Conservation (phyloP, 2,113 vertebrate species). For the Polypterus senegalus region DNA sequence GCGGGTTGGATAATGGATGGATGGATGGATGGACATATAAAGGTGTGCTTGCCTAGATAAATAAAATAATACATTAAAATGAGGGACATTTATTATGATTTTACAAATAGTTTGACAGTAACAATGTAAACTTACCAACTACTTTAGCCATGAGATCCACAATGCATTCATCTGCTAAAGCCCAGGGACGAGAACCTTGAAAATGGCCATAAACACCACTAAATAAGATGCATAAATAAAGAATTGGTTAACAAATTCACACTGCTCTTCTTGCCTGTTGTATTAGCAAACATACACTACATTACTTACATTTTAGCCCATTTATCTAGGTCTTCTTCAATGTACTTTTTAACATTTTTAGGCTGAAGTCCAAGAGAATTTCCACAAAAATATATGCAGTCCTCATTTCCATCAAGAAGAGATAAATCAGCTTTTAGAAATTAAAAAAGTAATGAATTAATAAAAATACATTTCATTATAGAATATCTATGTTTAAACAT, state of each 20-base stretch:
- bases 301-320: conserved; percentile 75
- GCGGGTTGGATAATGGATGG: too few relatives aligned
- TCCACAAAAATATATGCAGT: conserved; percentile 71
- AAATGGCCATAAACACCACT: conserved; percentile 75
- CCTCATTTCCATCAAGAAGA: conserved; percentile 53
- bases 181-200: conserved; percentile 68
- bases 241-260: background rate
- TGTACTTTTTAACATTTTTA: conserved; percentile 57
- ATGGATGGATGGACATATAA: too few relatives aligned
- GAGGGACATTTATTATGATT: background rate
- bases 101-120: background rate
- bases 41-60: background rate
- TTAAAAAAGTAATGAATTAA: background rate
- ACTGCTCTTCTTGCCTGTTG: background rate
- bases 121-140: conserved; percentile 60
- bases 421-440: conserved; percentile 55
- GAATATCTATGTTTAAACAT: too few relatives aligned
- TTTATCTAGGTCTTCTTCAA: conserved; percentile 82
- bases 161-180: conserved; percentile 67
- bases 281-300: background rate
- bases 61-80: too few relatives aligned
- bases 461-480: too few relatives aligned
- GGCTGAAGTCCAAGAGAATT: conserved; percentile 88
- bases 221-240: conserved; percentile 29
- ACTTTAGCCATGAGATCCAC: conserved; percentile 64